Conservation (phyloP, 2,797 vertebrate species). For the Sarcophilus harrisii region DNA sequence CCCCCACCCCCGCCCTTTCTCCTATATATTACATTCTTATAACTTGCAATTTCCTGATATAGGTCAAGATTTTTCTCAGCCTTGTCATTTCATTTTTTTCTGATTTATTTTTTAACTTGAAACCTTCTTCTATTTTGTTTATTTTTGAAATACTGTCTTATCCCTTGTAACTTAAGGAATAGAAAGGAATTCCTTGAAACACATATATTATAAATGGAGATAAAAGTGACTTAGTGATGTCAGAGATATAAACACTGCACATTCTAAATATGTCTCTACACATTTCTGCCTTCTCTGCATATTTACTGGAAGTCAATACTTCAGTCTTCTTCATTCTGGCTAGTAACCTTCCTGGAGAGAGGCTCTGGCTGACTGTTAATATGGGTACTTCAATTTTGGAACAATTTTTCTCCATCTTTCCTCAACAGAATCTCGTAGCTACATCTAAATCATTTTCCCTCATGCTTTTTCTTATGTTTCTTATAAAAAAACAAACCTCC, state of each 20-base stretch:
- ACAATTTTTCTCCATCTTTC: background rate
- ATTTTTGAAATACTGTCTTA: background rate
- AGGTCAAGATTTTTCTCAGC: background rate
- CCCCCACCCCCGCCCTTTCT: background rate
- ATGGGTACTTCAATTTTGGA: background rate
- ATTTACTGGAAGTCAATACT: background rate
- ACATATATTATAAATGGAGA: background rate
- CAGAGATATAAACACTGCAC: background rate
- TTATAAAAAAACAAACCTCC: background rate
- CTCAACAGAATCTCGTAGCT: background rate
- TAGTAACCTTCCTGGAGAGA: background rate
- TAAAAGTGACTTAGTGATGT: background rate
- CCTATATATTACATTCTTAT: background rate
- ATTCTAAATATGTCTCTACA: background rate
- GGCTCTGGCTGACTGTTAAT: background rate
- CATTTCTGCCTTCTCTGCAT: background rate
- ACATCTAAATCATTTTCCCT: background rate
- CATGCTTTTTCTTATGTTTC: background rate
- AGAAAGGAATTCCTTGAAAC: background rate
- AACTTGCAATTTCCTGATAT: background rate
- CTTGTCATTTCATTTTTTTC: background rate
- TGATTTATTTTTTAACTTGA: background rate
- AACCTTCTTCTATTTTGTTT: background rate
- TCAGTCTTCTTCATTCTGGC: background rate
- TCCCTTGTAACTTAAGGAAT: background rate